These are phyloP conservation scores for Cyclura pinguis DNA, from an alignment of 2,797 vertebrate genomes.

Conservation along the genomic window DNA sequence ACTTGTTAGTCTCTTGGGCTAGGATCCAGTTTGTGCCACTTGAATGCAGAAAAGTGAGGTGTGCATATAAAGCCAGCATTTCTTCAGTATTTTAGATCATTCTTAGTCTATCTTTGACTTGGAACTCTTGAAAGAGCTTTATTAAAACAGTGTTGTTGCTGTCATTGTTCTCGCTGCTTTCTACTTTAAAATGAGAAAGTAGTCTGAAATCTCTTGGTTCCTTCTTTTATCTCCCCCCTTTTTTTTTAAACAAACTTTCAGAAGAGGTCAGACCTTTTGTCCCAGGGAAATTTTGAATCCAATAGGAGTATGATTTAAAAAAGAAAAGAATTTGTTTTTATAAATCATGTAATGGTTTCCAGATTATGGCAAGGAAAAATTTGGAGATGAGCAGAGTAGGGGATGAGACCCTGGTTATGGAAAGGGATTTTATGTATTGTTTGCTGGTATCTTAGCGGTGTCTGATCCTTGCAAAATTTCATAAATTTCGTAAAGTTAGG, in stretches of 20 bases:
- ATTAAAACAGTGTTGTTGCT: conserved; percentile 3
- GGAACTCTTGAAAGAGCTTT: background rate
- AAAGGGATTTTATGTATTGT: background rate
- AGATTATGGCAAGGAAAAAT: background rate
- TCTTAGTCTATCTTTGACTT: conserved; percentile 10
- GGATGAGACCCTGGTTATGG: background rate
- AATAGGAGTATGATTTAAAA: background rate
- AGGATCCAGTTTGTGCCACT: conserved; percentile 25
- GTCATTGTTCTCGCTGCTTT: background rate
- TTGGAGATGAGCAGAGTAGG: background rate
- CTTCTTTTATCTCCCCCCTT: background rate
- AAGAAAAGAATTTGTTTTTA: background rate
- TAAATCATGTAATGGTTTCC: background rate
- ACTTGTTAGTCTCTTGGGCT: conserved; percentile 49
- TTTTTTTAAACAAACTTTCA: background rate
- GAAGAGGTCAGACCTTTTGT: background rate
- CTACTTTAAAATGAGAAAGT: background rate
- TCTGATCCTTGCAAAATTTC: background rate
- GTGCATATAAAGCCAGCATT: background rate
- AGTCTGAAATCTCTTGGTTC: background rate
- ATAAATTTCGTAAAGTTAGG: background rate
- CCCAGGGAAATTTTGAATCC: background rate
- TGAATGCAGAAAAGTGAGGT: background rate
- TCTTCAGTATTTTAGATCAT: conserved; percentile 17
- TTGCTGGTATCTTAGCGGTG: background rate